Evolutionary conservation across 2,888 invertebrate genomes (phyloP).

Genomic region (Trachelus iudaicus): DNA sequence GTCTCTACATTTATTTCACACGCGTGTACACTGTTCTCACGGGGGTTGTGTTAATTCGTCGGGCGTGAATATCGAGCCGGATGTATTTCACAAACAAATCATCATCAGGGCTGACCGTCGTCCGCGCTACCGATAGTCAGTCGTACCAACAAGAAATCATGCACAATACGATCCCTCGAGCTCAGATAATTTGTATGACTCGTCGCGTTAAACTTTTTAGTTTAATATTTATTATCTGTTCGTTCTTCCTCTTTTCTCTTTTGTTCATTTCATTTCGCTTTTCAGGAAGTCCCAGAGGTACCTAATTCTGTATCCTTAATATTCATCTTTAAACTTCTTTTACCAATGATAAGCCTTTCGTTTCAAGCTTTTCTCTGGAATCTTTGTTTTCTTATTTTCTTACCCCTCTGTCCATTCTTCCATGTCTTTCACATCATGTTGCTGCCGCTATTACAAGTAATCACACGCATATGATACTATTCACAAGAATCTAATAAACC

Average conservation of each 20-base stretch:
- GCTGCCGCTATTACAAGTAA: slow-evolving; percentile 28
- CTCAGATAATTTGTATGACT: not conserved
- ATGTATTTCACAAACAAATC: not conserved
- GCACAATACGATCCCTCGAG: not conserved
- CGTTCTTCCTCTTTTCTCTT: not conserved
- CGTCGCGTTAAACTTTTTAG: not conserved
- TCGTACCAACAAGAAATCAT: not conserved
- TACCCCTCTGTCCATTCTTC: not conserved
- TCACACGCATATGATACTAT: slow-evolving; percentile 32
- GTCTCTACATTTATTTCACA: not conserved
- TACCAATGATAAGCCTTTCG: not conserved
- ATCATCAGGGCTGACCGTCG: not conserved
- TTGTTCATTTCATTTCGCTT: not conserved
- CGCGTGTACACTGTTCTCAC: not conserved
- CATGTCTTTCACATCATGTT: not conserved
- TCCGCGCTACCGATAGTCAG: not conserved
- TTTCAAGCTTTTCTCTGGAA: slow-evolving; percentile 11
- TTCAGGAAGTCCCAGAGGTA: too few relatives aligned
- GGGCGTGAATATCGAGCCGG: not conserved
- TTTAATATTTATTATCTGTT: not conserved
- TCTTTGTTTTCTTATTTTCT: slow-evolving; percentile 13
- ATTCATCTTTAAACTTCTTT: not conserved
- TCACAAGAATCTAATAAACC: slow-evolving; percentile 24
- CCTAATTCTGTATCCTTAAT: not conserved
- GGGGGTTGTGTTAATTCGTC: not conserved